These are phyloP conservation scores for Perdix hodgsoniae DNA, from an alignment of 2,797 vertebrate species.

Conservation along the genomic window DNA sequence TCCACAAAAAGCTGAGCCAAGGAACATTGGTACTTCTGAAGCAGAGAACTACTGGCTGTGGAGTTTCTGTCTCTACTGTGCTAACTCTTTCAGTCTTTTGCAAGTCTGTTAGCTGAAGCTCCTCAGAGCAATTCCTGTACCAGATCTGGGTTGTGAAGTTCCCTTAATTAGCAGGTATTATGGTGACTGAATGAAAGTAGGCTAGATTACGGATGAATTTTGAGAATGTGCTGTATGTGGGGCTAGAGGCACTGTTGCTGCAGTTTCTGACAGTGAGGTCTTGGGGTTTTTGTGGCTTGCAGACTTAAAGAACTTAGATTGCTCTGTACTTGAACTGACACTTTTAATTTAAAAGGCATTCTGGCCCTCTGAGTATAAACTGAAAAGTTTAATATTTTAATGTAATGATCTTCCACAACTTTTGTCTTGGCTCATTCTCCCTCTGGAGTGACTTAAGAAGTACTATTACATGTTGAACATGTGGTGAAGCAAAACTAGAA, in stretches of 20 bases:
- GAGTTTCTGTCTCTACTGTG: background rate
- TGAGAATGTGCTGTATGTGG: background rate
- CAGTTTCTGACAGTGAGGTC: background rate
- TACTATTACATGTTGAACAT: background rate
- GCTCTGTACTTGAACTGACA: background rate
- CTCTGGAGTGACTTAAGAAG: background rate
- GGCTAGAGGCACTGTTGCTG: background rate
- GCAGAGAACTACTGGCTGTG: background rate
- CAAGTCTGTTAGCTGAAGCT: background rate
- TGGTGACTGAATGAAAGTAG: background rate
- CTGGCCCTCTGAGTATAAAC: background rate
- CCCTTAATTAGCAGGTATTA: background rate
- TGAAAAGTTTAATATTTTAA: background rate
- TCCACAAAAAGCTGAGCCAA: background rate
- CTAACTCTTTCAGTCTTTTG: background rate
- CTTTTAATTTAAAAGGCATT: background rate
- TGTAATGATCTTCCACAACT: background rate
- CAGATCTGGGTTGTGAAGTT: background rate
- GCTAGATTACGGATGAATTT: background rate
- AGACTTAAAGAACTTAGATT: background rate
- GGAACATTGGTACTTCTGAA: background rate
- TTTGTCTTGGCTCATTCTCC: conserved; percentile 19
- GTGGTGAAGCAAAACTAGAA: background rate
- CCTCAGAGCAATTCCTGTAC: background rate
- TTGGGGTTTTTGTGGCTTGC: background rate